Conservation (phyloP, 2,888 invertebrate genomes). For the Thymelicus sylvestris region DNA sequence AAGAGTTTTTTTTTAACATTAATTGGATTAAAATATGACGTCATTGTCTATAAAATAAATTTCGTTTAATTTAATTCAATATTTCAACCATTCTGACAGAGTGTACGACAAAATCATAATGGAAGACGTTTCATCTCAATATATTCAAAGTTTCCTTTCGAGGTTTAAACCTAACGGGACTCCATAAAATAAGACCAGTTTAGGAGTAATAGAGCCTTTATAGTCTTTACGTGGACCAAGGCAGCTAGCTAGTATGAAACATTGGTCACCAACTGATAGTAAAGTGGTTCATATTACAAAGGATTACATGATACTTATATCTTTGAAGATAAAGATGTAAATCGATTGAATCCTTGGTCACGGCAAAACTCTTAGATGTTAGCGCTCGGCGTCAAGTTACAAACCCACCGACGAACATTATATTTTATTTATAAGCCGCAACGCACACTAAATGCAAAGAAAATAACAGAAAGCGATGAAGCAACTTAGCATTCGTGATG, state of each 20-base stretch:
- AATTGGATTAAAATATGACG: too few relatives aligned
- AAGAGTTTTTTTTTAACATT: too few relatives aligned
- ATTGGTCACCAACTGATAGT: background rate
- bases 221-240: background rate
- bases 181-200: too few relatives aligned
- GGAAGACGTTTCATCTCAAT: too few relatives aligned
- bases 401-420: constrained; percentile 12
- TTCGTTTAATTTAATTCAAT: too few relatives aligned
- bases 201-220: background rate
- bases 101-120: too few relatives aligned
- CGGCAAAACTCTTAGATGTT: constrained; percentile 1
- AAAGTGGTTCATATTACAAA: background rate
- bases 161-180: background rate
- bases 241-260: background rate
- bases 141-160: too few relatives aligned
- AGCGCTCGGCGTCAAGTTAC: constrained; percentile 6
- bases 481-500: too few relatives aligned
- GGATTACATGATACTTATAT: background rate
- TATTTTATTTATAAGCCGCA: constrained; percentile 2
- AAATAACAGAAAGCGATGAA: too few relatives aligned
- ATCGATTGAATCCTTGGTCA: constrained; percentile 10
- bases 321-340: constrained; percentile 5
- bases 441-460: constrained; percentile 5
- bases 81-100: too few relatives aligned
- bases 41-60: too few relatives aligned